Conservation (phyloP, 2,797 vertebrate genomes). For the Halcyon badia region DNA sequence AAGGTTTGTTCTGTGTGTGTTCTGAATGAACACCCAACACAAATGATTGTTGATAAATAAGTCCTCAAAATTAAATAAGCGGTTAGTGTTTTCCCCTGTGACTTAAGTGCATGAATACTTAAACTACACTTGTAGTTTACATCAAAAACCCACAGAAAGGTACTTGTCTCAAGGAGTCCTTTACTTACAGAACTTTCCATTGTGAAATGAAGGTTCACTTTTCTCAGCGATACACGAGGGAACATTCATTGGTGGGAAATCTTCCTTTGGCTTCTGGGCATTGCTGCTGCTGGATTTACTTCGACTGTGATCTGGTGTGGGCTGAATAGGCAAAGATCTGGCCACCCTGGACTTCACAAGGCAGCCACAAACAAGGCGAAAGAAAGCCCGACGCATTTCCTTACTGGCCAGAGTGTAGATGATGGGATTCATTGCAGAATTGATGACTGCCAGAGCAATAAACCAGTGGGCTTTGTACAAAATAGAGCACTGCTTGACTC, state of each 20-base stretch:
- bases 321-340: conserved; percentile 79
- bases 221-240: conserved; percentile 21
- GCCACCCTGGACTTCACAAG: conserved; percentile 77
- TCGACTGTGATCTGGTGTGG: conserved; percentile 84
- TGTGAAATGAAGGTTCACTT: conserved; percentile 69
- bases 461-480: conserved; percentile 92
- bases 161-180: neutral
- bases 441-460: conserved; percentile 90
- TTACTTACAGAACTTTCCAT: conserved; percentile 78
- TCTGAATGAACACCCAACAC: neutral
- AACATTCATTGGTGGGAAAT: conserved; percentile 64
- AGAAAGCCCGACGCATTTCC: conserved; percentile 94
- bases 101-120: conserved; percentile 53
- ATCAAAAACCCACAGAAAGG: neutral
- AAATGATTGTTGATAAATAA: conserved; percentile 50
- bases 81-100: conserved; percentile 13
- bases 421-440: conserved; percentile 95
- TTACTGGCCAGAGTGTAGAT: conserved; percentile 96
- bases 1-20: neutral
- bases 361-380: conserved; percentile 87
- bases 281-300: conserved; percentile 94
- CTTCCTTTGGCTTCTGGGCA: conserved; percentile 84
- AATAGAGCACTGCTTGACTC: conserved; percentile 80
- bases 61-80: neutral
- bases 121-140: neutral